Percentiles rank a stretch among this genome's conserved stretches.
Conservation (phyloP, 2,797 vertebrate species). For the Hippopotamyrus pictus region DNA sequence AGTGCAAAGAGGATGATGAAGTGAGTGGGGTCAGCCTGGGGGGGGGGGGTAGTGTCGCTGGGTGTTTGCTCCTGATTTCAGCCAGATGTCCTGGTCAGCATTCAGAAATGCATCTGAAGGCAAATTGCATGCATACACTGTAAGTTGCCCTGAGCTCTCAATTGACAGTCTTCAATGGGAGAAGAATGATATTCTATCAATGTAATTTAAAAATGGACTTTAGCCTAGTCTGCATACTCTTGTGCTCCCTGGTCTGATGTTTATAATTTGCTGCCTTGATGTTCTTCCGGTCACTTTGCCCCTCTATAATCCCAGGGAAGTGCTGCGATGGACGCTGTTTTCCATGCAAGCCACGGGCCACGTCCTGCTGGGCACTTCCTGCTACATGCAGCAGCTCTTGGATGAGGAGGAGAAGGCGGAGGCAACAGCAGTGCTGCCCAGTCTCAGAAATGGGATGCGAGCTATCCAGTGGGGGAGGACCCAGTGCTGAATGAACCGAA, state of each 20-base stretch:
- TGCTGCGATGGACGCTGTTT: constrained; percentile 76
- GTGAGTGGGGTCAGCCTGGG: constrained; percentile 58
- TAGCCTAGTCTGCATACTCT: background rate
- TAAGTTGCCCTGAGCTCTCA: background rate
- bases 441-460: constrained; percentile 50
- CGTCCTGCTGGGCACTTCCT: constrained; percentile 80
- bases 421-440: constrained; percentile 41
- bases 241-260: background rate
- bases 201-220: background rate
- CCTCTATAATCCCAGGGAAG: constrained; percentile 64
- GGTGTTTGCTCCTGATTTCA: background rate
- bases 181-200: background rate
- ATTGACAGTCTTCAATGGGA: background rate
- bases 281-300: background rate
- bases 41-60: no score
- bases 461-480: constrained; percentile 47
- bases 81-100: background rate
- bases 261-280: background rate
- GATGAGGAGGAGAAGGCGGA: constrained; percentile 65
- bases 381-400: constrained; percentile 84
- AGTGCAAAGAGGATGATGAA: constrained; percentile 76
- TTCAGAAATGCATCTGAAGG: background rate
- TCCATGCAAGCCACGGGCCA: constrained; percentile 88
- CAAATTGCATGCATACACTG: background rate
- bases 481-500: background rate